A percentile compares a stretch with the other conserved stretches of the same genome.
Evolutionary conservation across 2,797 vertebrate genomes (phyloP).

Genomic region (Potorous gilbertii): DNA sequence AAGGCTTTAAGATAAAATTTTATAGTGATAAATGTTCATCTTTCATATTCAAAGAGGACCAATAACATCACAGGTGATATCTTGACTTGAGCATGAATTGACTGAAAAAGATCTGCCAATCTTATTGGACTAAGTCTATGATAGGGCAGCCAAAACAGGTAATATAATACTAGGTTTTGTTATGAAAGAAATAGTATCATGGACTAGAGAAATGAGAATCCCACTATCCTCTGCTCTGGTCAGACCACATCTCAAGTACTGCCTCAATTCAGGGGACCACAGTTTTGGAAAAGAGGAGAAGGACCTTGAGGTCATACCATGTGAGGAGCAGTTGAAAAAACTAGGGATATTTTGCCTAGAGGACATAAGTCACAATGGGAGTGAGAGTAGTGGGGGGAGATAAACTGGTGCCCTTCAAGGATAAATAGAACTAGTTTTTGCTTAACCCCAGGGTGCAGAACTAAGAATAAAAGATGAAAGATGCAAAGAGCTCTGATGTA

Average conservation of each 20-base stretch:
- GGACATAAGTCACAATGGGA: background rate
- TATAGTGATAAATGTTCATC: background rate
- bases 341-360: background rate
- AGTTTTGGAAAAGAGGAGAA: background rate
- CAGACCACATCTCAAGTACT: background rate
- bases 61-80: background rate
- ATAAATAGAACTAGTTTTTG: background rate
- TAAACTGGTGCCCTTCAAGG: background rate
- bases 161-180: background rate
- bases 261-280: background rate
- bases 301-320: background rate
- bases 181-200: background rate
- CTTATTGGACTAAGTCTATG: background rate
- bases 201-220: background rate
- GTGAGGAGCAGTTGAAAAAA: background rate
- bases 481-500: background rate
- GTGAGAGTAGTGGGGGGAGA: background rate
- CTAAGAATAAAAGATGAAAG: background rate
- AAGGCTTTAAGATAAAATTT: background rate
- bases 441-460: background rate
- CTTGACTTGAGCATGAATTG: background rate
- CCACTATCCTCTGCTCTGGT: background rate
- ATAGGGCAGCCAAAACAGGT: background rate
- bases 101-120: background rate
- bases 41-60: background rate